Evolutionary conservation across 2,888 invertebrate species (phyloP).

Genomic region (Lingula anatina): DNA sequence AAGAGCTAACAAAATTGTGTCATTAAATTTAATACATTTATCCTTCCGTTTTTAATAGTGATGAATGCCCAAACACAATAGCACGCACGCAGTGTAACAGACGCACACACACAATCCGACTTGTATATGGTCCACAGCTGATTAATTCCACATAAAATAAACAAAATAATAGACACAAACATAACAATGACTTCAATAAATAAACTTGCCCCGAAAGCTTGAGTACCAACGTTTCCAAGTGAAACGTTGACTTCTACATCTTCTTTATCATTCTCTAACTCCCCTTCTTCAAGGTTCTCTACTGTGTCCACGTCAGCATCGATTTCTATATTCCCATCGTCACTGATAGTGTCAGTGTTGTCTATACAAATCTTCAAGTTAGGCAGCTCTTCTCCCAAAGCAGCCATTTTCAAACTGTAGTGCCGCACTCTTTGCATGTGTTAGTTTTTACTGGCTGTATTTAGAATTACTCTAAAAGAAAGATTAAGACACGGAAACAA

Average conservation of each 20-base stretch:
- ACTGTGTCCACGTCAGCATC: conserved; percentile 10
- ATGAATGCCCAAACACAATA: too few relatives aligned
- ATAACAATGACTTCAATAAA: conserved; percentile 5
- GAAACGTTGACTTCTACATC: conserved; percentile 31
- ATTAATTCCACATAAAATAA: too few relatives aligned
- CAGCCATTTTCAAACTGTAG: conserved; percentile 32
- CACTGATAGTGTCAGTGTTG: conserved; percentile 29
- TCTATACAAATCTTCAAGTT: conserved; percentile 45
- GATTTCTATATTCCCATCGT: conserved; percentile 14
- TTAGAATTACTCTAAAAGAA: too few relatives aligned
- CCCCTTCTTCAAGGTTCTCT: conserved; percentile 10
- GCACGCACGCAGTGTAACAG: too few relatives aligned
- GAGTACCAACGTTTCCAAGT: conserved; percentile 15
- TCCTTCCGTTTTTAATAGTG: too few relatives aligned
- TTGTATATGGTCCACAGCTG: too few relatives aligned
- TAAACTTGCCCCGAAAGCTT: conserved; percentile 6
- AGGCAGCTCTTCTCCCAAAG: conserved; percentile 22
- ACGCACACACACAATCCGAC: too few relatives aligned
- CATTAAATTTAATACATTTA: too few relatives aligned
- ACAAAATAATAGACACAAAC: background rate
- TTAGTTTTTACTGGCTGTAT: too few relatives aligned
- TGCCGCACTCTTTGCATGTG: too few relatives aligned
- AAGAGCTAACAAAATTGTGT: too few relatives aligned
- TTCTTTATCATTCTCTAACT: conserved; percentile 14
- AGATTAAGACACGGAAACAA: too few relatives aligned